Evolutionary conservation across 2,113 vertebrate genomes (phyloP).

Genomic region (Plecturocebus donacophilus): DNA sequence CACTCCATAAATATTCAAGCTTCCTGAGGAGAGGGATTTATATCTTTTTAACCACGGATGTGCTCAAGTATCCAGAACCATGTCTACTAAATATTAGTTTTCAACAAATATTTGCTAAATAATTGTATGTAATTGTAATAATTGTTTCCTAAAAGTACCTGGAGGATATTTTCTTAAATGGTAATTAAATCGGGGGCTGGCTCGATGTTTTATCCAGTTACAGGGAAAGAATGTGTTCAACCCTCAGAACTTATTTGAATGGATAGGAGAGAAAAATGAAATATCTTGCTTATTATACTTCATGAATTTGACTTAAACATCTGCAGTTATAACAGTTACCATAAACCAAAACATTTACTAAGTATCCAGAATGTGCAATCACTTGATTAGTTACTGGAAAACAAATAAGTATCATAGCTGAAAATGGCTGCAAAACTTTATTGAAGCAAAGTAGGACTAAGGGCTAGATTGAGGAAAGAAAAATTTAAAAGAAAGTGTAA

Average conservation of each 20-base stretch:
- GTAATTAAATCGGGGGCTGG: background rate
- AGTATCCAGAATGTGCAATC: background rate
- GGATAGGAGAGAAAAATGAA: background rate
- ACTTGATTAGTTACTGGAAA: background rate
- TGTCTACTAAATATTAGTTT: background rate
- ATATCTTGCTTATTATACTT: background rate
- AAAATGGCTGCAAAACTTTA: background rate
- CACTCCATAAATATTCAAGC: background rate
- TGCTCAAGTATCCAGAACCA: background rate
- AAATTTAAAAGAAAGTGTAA: background rate
- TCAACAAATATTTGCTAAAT: background rate
- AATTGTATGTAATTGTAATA: background rate
- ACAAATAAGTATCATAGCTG: background rate
- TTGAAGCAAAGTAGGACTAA: background rate
- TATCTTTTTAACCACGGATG: background rate
- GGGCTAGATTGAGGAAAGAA: background rate
- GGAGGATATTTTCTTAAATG: background rate
- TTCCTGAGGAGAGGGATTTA: background rate
- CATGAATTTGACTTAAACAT: background rate
- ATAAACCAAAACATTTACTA: background rate
- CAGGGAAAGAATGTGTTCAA: background rate
- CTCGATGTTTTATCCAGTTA: background rate
- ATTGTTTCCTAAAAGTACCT: background rate
- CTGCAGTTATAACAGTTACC: background rate
- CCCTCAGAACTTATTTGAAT: background rate